Base-by-base conservation (phyloP, 2,888 invertebrate genomes). In the Ditylenchus weischeri region DNA sequence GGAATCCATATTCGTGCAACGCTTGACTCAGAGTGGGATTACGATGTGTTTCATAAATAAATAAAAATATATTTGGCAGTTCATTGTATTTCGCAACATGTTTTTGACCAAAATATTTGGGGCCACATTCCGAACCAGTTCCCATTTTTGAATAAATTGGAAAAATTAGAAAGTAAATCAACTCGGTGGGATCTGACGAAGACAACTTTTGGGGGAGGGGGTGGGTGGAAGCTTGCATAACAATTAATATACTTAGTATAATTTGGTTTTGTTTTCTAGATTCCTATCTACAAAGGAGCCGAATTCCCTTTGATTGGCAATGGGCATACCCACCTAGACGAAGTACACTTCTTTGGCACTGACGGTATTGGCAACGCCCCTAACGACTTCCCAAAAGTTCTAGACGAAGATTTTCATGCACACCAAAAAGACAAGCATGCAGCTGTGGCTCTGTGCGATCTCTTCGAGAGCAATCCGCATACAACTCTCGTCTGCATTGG, bases 401-500 rank as follows among this genome's bases (percentile, higher is more conserved):
- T 73, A 36, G 66, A 74, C 1, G 69, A 71, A 0, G 79, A 78
- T 36, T 74, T 71, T 47, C 54, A 70, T 10, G 66, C 68, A 8
- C 68, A 72, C 60, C 69, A 71, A 13, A 29, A 36, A 18, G 73
- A 74, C 43, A 66, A 62, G 38, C 74, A 73, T 11, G 81, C 83
- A 0, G 76, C 79, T 5, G 35, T 69, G 50, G 82, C 81, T 0
- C 68, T 83, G 36, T 64, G 76, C 35, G 64, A 76, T 6, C 62
- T 78, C 35, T 75, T 76, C 49, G 38, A 48, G 19, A 29, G 23
- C 35, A 59, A 70, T 47, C 35, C 57, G 10, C 80, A 84, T 69
- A 76, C 84, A 36, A 81, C 79, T 3, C 70, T 84, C 7, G 80
- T 84, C 11, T 80, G 83, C 7, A 62, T 84, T 6, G 85, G 84